These are phyloP conservation scores for Pyrgilauda ruficollis DNA, from an alignment of 2,113 vertebrate species.

Conservation along the genomic window DNA sequence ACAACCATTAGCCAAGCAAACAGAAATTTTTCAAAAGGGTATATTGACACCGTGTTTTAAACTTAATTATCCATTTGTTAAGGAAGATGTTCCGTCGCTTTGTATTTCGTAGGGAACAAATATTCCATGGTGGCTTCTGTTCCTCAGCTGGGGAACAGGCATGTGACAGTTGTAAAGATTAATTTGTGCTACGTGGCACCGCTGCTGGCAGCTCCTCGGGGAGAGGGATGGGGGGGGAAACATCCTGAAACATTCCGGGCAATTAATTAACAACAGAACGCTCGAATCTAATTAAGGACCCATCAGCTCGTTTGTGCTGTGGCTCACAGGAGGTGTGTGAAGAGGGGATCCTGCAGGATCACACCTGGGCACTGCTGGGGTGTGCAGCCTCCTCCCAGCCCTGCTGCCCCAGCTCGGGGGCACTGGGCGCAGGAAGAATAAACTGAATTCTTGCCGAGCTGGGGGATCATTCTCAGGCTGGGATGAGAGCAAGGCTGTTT, in stretches of 20 bases:
- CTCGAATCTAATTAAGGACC: neutral
- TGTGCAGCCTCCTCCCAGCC: neutral
- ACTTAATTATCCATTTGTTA: neutral
- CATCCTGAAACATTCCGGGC: neutral
- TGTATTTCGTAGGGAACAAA: neutral
- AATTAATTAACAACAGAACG: neutral
- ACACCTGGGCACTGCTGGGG: rapidly evolving
- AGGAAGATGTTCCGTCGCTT: neutral
- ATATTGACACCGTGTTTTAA: neutral
- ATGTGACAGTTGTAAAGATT: neutral
- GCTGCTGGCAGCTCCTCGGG: neutral
- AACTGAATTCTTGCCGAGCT: neutral
- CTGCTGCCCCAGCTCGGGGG: neutral
- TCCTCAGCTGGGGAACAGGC: neutral
- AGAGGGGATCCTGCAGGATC: neutral
- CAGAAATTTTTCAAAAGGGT: neutral
- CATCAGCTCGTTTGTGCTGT: neutral
- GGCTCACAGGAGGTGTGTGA: rapidly evolving
- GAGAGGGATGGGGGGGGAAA: neutral
- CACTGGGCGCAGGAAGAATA: neutral
- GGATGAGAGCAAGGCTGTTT: rapidly evolving
- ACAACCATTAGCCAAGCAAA: neutral
- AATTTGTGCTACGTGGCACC: neutral
- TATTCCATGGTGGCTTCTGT: neutral
- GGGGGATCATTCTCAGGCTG: neutral